A percentile compares a stretch with the other conserved stretches of the same genome.
These are phyloP conservation scores for Clinocottus analis DNA, from an alignment of 2,113 vertebrate genomes.

Conservation along the genomic window DNA sequence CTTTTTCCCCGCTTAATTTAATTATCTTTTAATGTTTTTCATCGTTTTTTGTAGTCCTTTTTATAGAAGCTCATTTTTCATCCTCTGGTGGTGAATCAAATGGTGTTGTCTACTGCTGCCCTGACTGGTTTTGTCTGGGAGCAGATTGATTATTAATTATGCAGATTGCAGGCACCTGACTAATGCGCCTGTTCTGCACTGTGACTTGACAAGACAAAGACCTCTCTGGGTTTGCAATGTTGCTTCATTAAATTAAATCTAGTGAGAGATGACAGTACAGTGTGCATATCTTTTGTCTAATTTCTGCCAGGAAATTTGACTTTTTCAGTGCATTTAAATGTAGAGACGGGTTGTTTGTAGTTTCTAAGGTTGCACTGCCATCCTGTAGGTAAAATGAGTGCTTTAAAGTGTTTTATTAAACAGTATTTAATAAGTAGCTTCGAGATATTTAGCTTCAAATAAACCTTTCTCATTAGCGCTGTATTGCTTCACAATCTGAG, in stretches of 20 bases:
- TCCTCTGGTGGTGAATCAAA: background rate
- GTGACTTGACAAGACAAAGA: background rate
- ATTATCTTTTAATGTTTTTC: background rate
- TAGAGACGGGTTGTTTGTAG: background rate
- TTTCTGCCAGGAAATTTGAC: background rate
- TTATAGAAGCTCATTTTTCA: background rate
- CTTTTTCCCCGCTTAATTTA: background rate
- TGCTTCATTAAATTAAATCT: background rate
- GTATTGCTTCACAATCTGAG: background rate
- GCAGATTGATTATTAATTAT: slow-evolving; percentile 11
- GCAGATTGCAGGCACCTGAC: slow-evolving; percentile 8
- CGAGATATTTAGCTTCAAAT: background rate
- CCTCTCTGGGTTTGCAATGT: background rate
- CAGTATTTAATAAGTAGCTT: background rate
- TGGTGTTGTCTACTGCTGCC: background rate
- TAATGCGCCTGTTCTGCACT: background rate
- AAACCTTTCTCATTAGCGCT: background rate
- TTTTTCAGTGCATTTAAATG: background rate
- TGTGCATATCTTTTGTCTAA: background rate
- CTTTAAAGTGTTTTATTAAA: background rate
- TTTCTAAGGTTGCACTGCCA: background rate
- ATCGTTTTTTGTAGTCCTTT: background rate
- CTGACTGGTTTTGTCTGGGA: slow-evolving; percentile 7
- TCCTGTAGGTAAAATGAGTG: too few relatives aligned
- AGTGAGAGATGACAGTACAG: background rate